phyloP scores from a whole-genome alignment of 2,888 invertebrate species.

The Nephrotoma appendiculata region DNA sequence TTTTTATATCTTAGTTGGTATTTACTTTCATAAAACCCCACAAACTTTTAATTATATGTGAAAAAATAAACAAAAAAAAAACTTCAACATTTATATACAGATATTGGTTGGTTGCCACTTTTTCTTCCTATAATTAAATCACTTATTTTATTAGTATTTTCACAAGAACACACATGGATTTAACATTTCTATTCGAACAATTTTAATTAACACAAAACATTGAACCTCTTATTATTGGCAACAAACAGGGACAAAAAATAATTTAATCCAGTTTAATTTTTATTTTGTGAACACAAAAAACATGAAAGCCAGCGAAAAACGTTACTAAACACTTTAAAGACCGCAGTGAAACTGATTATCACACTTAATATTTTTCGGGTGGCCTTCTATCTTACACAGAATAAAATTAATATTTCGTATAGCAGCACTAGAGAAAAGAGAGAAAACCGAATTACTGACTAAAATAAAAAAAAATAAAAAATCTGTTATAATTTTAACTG shows the following conservation, averaged over 20 bases:
- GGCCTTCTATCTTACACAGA: neutral
- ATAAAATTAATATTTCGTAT: neutral
- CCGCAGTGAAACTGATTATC: constrained; percentile 4
- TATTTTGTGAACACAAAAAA: neutral
- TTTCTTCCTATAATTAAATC: neutral
- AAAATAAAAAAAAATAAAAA: neutral
- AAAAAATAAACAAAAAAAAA: neutral
- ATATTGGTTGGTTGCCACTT: neutral
- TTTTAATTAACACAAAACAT: neutral
- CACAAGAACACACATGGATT: neutral
- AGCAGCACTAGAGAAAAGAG: neutral
- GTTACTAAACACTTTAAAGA: neutral
- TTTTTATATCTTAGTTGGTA: neutral
- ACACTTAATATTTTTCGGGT: neutral
- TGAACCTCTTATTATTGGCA: neutral
- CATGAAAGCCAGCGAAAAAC: neutral
- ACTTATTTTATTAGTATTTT: neutral
- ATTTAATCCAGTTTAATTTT: neutral
- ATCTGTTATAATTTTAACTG: neutral
- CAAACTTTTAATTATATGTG: neutral
- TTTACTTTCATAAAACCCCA: neutral
- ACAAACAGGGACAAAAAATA: neutral
- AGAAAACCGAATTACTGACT: neutral
- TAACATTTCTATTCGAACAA: neutral
- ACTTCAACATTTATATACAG: neutral